Evolutionary conservation across 1,140 invertebrate genomes (phyloP).

Genomic region (Battus philenor): DNA sequence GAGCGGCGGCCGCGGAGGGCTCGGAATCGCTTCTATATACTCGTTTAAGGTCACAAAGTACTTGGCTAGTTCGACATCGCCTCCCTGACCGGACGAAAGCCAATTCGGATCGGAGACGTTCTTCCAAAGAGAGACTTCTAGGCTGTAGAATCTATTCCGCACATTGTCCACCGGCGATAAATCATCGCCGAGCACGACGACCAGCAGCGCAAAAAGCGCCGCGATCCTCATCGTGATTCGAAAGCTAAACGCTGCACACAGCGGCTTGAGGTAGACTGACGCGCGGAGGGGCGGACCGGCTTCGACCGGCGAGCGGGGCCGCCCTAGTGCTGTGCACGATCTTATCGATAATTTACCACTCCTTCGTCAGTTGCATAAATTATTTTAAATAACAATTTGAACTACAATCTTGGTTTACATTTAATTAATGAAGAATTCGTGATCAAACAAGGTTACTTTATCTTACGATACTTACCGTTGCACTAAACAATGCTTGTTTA

Average conservation of each 20-base stretch:
- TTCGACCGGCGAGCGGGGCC: conserved; percentile 30
- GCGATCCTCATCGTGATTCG: conserved; percentile 41
- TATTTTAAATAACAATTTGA: too few species aligned
- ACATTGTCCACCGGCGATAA: conserved; percentile 71
- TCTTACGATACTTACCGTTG: too few species aligned
- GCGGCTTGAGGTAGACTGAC: conserved; percentile 45
- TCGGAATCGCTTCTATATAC: conserved; percentile 53
- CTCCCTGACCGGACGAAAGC: conserved; percentile 55
- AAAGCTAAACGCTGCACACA: conserved; percentile 30
- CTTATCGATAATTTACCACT: conserved; percentile 4
- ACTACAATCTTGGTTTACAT: too few species aligned
- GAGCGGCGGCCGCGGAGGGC: conserved; percentile 55
- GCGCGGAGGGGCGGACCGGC: conserved; percentile 36
- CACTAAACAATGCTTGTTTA: too few species aligned
- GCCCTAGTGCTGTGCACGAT: conserved; percentile 33
- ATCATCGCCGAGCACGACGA: conserved; percentile 36
- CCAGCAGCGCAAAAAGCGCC: conserved; percentile 53
- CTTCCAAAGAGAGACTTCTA: conserved; percentile 72
- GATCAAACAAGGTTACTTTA: too few species aligned
- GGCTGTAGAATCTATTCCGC: conserved; percentile 74
- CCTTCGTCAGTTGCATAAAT: too few species aligned
- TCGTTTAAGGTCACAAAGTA: conserved; percentile 76
- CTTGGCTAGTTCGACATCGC: conserved; percentile 75
- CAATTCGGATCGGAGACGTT: conserved; percentile 65
- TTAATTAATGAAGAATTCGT: too few species aligned